Evolutionary conservation across 2,888 invertebrate species (phyloP).

Genomic region (Perithous albicinctus): DNA sequence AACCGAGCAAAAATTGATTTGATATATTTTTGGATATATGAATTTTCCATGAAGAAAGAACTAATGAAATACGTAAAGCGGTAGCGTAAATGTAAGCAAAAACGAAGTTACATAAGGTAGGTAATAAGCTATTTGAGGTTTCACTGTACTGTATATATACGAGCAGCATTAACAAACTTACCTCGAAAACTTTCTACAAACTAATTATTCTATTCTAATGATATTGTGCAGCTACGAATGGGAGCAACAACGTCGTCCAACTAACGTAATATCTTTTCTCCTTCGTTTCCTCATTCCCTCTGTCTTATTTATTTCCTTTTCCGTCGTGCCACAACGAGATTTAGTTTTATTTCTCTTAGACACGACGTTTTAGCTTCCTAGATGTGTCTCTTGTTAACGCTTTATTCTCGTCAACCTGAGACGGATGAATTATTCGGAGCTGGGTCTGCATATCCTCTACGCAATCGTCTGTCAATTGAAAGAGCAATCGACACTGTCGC

Average conservation of each 20-base stretch:
- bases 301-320: slow-evolving; percentile 10
- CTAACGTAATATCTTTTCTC: slow-evolving; percentile 63
- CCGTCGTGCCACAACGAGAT: not conserved
- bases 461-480: not conserved
- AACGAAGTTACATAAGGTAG: no score
- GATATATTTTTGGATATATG: no score
- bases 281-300: slow-evolving; percentile 9
- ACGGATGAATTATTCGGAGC: not conserved
- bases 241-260: slow-evolving; percentile 82
- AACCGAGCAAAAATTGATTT: no score
- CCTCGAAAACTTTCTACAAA: slow-evolving; percentile 78
- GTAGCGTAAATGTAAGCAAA: no score
- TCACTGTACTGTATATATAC: slow-evolving; percentile 21
- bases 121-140: slow-evolving; percentile 1
- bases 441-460: not conserved
- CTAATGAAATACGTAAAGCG: no score
- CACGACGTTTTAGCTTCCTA: slow-evolving; percentile 3
- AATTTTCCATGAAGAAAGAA: no score
- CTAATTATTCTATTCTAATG: slow-evolving; percentile 80
- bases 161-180: slow-evolving; percentile 76
- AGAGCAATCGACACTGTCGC: no score
- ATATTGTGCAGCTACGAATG: slow-evolving; percentile 83
- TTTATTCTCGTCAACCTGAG: not conserved
- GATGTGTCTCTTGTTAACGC: slow-evolving; percentile 4
- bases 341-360: not conserved